Percentiles rank a stretch among this genome's conserved stretches.
Conservation (phyloP, 2,113 vertebrate genomes). For the Dissostichus mawsoni region DNA sequence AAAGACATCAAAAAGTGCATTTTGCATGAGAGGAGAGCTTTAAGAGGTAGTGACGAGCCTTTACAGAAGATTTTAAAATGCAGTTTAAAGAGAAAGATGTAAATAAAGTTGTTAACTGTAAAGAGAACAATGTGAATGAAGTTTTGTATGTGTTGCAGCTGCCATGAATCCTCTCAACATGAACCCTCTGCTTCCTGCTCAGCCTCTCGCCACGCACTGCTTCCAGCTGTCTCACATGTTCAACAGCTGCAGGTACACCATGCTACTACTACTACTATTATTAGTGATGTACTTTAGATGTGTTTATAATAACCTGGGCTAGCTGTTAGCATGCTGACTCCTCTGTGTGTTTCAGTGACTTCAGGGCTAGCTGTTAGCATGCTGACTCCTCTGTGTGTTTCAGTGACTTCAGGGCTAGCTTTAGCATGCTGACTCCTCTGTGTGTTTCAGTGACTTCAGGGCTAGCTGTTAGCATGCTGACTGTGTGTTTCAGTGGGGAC, state of each 20-base stretch:
- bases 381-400: not conserved
- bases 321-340: too few relatives aligned
- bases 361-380: too few relatives aligned
- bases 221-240: constrained; percentile 99
- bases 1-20: too few relatives aligned
- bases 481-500: too few relatives aligned
- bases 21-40: too few relatives aligned
- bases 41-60: too few relatives aligned
- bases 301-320: too few relatives aligned
- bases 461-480: too few relatives aligned
- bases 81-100: not conserved
- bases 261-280: too few relatives aligned
- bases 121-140: not conserved
- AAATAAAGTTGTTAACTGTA: not conserved
- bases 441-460: constrained; percentile 78
- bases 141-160: constrained; percentile 56
- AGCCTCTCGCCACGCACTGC: constrained; percentile 94
- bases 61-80: too few relatives aligned
- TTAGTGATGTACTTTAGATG: too few relatives aligned
- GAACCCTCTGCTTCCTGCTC: constrained; percentile 81
- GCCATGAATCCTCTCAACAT: constrained; percentile 76
- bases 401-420: not conserved
- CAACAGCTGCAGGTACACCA: constrained; percentile 90
- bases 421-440: not conserved
- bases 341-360: too few relatives aligned